These are phyloP conservation scores for Monodelphis domestica DNA, from an alignment of 2,797 vertebrate genomes.

Conservation along the genomic window DNA sequence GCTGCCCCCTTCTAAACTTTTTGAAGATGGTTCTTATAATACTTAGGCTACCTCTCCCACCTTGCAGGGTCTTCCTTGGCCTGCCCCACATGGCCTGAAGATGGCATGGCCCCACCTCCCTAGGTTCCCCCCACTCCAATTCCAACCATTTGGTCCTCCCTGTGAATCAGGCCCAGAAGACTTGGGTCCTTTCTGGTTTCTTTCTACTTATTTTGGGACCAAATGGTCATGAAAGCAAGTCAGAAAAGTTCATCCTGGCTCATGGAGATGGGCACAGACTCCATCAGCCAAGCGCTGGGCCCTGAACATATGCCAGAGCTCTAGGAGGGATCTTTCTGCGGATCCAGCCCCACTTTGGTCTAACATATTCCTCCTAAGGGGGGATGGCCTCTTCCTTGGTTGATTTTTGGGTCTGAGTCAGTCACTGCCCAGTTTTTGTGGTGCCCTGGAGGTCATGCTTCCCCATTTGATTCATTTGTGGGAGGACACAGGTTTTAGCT, in stretches of 20 bases:
- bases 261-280: too few species aligned
- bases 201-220: too few species aligned
- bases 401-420: too few species aligned
- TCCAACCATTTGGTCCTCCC: neutral
- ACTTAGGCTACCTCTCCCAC: neutral
- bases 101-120: neutral
- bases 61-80: too few species aligned
- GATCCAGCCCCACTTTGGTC: too few species aligned
- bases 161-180: fast-evolving
- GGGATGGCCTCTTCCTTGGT: neutral
- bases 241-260: neutral
- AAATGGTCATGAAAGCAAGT: too few species aligned
- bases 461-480: neutral
- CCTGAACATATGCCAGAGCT: neutral
- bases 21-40: neutral
- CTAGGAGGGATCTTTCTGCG: too few species aligned
- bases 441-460: too few species aligned
- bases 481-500: neutral
- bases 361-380: too few species aligned
- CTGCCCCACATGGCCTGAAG: neutral
- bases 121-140: neutral
- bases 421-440: neutral
- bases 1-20: too few species aligned
- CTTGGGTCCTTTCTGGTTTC: too few species aligned
- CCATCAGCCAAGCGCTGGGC: too few species aligned